Conservation (phyloP, 2,888 invertebrate species). For the Aporophyla lueneburgensis region DNA sequence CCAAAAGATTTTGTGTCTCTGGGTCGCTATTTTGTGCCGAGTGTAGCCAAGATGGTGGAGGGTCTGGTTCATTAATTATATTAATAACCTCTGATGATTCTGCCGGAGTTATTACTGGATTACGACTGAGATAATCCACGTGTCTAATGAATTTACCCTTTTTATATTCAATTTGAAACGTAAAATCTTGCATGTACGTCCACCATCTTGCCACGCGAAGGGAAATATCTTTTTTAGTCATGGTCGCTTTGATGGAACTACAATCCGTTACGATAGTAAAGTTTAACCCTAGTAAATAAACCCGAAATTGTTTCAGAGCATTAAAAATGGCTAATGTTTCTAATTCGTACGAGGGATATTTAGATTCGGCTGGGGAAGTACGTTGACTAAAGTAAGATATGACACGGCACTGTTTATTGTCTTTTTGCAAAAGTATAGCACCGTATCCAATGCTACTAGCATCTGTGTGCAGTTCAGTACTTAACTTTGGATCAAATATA, state of each 20-base stretch:
- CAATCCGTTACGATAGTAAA: slow-evolving; percentile 14
- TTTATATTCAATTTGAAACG: background rate
- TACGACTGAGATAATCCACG: background rate
- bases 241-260: slow-evolving; percentile 3
- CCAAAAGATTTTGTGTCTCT: slow-evolving; percentile 4
- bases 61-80: slow-evolving; percentile 1
- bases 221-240: slow-evolving; percentile 6
- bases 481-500: background rate
- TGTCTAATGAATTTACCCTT: slow-evolving; percentile 8
- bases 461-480: background rate
- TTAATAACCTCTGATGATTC: background rate
- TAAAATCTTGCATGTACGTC: slow-evolving; percentile 15
- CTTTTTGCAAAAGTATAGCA: background rate
- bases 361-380: slow-evolving; percentile 12
- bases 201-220: slow-evolving; percentile 18
- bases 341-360: background rate
- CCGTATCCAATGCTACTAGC: slow-evolving; percentile 1
- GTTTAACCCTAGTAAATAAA: slow-evolving; percentile 6
- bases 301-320: slow-evolving; percentile 13
- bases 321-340: slow-evolving; percentile 8
- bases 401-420: background rate
- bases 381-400: slow-evolving; percentile 3
- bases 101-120: background rate
- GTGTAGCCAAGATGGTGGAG: background rate
- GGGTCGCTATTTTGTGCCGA: background rate